These are phyloP conservation scores for Loriculus beryllinus DNA, from an alignment of 2,797 vertebrate species.

Conservation along the genomic window DNA sequence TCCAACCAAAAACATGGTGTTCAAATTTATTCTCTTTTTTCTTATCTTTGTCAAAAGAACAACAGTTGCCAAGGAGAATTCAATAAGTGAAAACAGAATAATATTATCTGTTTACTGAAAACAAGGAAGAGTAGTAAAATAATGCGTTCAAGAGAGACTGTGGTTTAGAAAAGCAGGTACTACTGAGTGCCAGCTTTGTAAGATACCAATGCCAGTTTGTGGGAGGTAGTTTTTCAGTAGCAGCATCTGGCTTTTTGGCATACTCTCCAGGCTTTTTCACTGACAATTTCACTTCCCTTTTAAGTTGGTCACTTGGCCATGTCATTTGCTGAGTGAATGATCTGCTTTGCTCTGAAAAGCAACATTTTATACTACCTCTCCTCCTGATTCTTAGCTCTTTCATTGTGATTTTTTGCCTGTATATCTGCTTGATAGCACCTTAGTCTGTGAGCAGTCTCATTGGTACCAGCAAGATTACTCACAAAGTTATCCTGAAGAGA, in stretches of 20 bases:
- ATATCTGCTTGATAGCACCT: not conserved
- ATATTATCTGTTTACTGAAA: not conserved
- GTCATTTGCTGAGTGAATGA: constrained; percentile 11
- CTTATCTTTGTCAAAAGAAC: not conserved
- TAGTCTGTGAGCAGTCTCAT: not conserved
- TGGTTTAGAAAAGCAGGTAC: constrained; percentile 17
- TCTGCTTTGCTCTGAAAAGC: not conserved
- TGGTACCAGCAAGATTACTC: not conserved
- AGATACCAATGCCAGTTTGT: constrained; percentile 42
- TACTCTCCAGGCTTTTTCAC: constrained; percentile 28
- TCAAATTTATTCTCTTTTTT: not conserved
- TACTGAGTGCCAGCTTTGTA: constrained; percentile 22
- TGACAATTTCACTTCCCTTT: constrained; percentile 39
- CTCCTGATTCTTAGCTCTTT: not conserved
- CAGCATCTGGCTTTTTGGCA: constrained; percentile 72
- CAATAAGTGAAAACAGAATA: constrained; percentile 8
- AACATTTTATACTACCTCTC: not conserved
- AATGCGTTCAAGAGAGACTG: constrained; percentile 2
- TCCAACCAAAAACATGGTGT: not conserved
- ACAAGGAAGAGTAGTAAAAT: constrained; percentile 23
- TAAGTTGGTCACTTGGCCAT: constrained; percentile 41
- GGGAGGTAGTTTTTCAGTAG: constrained; percentile 60
- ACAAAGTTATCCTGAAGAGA: not conserved
- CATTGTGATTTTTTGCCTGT: not conserved
- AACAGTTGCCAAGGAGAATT: not conserved